phyloP scores from a whole-genome alignment of 2,888 invertebrate genomes.

The Eristalis arbustorum region DNA sequence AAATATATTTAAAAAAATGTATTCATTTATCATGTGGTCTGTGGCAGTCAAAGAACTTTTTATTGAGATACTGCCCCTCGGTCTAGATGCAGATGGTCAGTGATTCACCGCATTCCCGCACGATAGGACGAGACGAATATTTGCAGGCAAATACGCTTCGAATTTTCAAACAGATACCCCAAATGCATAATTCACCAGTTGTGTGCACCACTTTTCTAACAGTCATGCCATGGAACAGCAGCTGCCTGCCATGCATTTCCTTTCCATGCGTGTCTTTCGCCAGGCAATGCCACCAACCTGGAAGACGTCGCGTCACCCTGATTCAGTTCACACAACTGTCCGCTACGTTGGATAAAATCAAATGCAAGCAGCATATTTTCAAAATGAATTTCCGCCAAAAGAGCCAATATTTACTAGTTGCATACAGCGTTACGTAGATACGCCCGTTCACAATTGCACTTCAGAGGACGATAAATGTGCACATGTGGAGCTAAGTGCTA shows the following conservation, averaged over 20 bases:
- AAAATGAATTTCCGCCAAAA: conserved; percentile 9
- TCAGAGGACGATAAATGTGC: conserved; percentile 34
- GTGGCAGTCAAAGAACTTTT: background rate
- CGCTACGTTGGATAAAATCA: background rate
- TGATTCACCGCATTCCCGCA: conserved; percentile 7
- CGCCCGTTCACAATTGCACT: conserved; percentile 2
- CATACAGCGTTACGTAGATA: conserved; percentile 9
- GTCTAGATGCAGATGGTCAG: conserved; percentile 22
- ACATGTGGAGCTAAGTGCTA: conserved; percentile 49
- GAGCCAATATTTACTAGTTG: background rate
- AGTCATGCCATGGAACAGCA: background rate
- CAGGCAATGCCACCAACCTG: conserved; percentile 18
- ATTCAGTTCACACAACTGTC: background rate
- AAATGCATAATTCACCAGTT: conserved; percentile 23
- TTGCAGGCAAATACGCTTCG: background rate
- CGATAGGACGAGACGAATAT: background rate
- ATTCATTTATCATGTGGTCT: background rate
- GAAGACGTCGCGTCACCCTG: background rate
- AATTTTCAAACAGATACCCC: conserved; percentile 31
- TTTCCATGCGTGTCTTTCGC: background rate
- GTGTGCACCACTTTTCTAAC: conserved; percentile 11
- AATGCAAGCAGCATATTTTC: conserved; percentile 2
- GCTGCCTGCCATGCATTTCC: conserved; percentile 29
- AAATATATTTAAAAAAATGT: conserved; percentile 15
- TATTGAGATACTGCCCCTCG: background rate